phyloP scores from a whole-genome alignment of 2,113 vertebrate species.

The Neogale vison region DNA sequence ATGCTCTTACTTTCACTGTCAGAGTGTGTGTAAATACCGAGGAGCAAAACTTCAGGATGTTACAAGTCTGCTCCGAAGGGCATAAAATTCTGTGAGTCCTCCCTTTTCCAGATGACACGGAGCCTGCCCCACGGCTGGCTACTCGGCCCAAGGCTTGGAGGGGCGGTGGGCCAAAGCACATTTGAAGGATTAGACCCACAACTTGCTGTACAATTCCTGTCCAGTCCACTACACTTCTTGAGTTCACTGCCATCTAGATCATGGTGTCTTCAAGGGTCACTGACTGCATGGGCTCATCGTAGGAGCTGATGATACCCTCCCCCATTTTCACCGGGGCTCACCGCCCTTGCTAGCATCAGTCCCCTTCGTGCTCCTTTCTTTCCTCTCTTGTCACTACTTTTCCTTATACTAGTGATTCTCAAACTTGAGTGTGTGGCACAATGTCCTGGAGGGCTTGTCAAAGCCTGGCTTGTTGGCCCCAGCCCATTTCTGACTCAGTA shows the following conservation, averaged over 20 bases:
- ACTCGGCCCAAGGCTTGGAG: neutral
- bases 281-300: neutral
- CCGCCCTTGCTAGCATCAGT: neutral
- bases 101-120: neutral
- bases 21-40: neutral
- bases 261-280: neutral
- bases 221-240: neutral
- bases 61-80: neutral
- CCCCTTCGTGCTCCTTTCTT: neutral
- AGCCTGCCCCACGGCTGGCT: neutral
- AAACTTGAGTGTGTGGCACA: neutral
- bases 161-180: neutral
- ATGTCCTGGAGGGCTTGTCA: neutral
- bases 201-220: neutral
- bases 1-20: neutral
- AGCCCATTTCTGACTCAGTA: neutral
- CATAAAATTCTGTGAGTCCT: neutral
- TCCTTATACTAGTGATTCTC: neutral
- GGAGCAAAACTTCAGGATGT: neutral
- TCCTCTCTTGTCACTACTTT: neutral
- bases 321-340: neutral
- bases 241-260: neutral
- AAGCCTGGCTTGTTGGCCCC: neutral
- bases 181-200: neutral
- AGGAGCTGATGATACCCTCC: neutral